These are phyloP conservation scores for Macrostomum cliftonense DNA, from an alignment of 2,888 invertebrate genomes.

Conservation along the genomic window DNA sequence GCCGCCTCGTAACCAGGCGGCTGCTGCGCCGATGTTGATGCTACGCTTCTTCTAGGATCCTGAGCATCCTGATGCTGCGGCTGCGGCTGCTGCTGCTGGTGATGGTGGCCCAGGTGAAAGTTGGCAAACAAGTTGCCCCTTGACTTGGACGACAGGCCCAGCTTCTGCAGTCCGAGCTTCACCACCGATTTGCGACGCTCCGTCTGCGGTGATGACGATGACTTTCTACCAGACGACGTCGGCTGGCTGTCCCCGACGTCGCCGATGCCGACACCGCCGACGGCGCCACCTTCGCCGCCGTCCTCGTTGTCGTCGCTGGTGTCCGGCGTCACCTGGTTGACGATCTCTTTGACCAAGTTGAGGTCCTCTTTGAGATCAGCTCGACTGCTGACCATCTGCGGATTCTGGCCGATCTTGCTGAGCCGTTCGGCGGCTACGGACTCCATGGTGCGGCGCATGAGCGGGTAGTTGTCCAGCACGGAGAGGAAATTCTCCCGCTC, in stretches of 20 bases:
- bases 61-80: too few relatives aligned
- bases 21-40: too few relatives aligned
- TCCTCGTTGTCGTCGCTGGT: not conserved
- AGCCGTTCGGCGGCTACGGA: constrained; percentile 92
- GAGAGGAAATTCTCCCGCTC: constrained; percentile 95
- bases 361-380: constrained; percentile 36
- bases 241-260: not conserved
- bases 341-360: constrained; percentile 14
- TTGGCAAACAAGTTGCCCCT: too few relatives aligned
- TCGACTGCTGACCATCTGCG: constrained; percentile 39
- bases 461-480: constrained; percentile 87
- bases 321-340: not conserved
- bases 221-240: not conserved
- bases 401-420: constrained; percentile 95
- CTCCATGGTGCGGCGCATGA: constrained; percentile 96
- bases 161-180: constrained; percentile 9
- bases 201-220: not conserved
- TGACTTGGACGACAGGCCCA: not conserved
- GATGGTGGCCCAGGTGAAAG: too few relatives aligned
- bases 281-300: not conserved
- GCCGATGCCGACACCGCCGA: not conserved
- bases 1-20: too few relatives aligned
- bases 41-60: too few relatives aligned
- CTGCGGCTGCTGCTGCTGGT: too few relatives aligned
- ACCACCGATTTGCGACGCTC: constrained; percentile 10